phyloP scores from a whole-genome alignment of 37 sponge, comb jelly and placozoan genomes.

The Cladorhizidae sp. region DNA sequence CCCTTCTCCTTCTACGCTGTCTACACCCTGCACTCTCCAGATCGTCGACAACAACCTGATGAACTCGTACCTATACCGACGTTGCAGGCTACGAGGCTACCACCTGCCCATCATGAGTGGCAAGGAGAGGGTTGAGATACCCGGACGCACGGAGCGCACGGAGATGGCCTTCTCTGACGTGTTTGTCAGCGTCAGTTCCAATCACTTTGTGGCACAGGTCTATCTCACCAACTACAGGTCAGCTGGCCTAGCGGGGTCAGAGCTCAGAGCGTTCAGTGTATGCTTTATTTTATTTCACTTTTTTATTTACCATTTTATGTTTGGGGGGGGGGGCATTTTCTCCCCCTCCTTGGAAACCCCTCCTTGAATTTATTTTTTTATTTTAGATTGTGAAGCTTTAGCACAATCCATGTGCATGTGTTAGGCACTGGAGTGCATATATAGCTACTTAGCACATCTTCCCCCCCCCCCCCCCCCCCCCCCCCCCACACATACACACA shows the following conservation, averaged over 20 bases:
- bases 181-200: conserved; percentile 70
- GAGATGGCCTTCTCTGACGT: conserved; percentile 82
- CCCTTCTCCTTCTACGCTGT: background rate
- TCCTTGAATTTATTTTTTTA: no score
- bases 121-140: conserved; percentile 40
- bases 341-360: no score
- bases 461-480: no score
- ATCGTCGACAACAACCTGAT: background rate
- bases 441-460: no score
- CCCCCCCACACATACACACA: no score
- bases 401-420: no score
- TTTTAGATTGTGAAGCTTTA: no score
- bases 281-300: background rate
- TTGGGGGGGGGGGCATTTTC: no score
- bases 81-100: conserved; percentile 29
- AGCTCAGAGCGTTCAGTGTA: background rate
- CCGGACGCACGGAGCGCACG: conserved; percentile 77
- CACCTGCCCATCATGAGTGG: conserved; percentile 64
- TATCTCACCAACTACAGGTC: conserved; percentile 88
- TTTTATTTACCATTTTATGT: background rate
- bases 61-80: conserved; percentile 21
- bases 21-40: background rate
- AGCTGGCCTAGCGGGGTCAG: background rate
- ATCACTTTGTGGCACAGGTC: conserved; percentile 62
- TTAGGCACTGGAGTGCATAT: no score